Conservation (phyloP, 2,888 invertebrate species). For the Agriotes lineatus region DNA sequence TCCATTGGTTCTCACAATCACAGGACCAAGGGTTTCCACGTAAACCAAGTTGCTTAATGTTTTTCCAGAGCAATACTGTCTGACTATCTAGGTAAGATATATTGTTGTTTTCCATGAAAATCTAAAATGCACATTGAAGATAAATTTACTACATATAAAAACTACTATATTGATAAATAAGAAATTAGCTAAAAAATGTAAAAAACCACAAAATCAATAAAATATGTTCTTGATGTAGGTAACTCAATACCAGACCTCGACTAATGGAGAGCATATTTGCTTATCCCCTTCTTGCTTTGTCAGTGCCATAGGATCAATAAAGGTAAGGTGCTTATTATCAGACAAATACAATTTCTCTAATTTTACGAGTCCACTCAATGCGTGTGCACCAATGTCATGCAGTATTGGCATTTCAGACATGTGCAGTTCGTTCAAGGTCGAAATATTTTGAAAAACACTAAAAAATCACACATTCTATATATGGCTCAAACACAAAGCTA, state of each 20-base stretch:
- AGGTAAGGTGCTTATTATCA: conserved; percentile 73
- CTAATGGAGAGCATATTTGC: conserved; percentile 76
- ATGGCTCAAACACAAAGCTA: conserved; percentile 4
- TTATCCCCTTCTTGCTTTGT: conserved; percentile 65
- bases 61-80: conserved; percentile 78
- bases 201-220: background rate
- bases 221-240: background rate
- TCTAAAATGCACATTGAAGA: conserved; percentile 61
- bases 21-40: conserved; percentile 83
- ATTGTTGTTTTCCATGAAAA: conserved; percentile 81
- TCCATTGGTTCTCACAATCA: conserved; percentile 84
- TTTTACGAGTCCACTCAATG: conserved; percentile 71
- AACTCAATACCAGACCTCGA: conserved; percentile 65
- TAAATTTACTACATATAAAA: background rate
- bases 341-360: conserved; percentile 73
- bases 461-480: conserved; percentile 41
- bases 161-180: too few species aligned
- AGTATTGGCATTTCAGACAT: conserved; percentile 77
- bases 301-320: conserved; percentile 75
- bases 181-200: background rate
- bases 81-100: conserved; percentile 74
- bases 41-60: conserved; percentile 75
- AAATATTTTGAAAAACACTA: conserved; percentile 73
- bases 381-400: conserved; percentile 69
- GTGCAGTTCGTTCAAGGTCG: conserved; percentile 74